These are phyloP conservation scores for Choloepus didactylus DNA, from an alignment of 2,797 vertebrate genomes.

Conservation along the genomic window DNA sequence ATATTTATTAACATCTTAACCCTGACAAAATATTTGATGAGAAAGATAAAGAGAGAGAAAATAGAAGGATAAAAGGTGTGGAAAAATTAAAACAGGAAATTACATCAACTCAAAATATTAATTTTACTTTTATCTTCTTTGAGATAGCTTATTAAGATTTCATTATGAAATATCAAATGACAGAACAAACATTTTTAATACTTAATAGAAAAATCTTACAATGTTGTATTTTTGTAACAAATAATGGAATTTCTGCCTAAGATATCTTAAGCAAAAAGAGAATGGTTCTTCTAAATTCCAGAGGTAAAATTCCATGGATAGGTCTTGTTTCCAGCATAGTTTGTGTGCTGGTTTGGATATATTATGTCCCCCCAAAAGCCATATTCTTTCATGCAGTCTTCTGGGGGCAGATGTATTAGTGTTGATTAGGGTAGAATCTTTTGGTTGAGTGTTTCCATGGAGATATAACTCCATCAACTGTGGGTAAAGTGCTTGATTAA, in stretches of 20 bases:
- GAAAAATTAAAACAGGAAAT: neutral
- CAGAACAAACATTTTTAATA: conserved; percentile 29
- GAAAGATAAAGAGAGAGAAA: neutral
- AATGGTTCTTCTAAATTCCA: neutral
- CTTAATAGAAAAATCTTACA: neutral
- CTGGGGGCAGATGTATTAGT: too few relatives aligned
- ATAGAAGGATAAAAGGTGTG: neutral
- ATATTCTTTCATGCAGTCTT: too few relatives aligned
- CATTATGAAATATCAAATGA: conserved; percentile 29
- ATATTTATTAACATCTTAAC: neutral
- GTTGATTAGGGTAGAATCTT: too few relatives aligned
- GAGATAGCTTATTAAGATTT: neutral
- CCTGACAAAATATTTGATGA: neutral
- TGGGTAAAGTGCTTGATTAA: too few relatives aligned
- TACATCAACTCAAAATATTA: neutral
- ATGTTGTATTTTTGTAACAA: neutral
- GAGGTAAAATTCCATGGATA: neutral
- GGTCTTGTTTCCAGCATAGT: neutral
- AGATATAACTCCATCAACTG: too few relatives aligned
- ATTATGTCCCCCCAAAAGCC: too few relatives aligned
- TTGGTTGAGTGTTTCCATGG: too few relatives aligned
- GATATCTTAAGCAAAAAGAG: neutral
- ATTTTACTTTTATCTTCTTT: neutral
- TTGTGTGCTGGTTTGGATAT: neutral
- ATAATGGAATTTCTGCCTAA: conserved; percentile 1